These are phyloP conservation scores for Tapirus indicus DNA, from an alignment of 2,797 vertebrate species.

Conservation along the genomic window DNA sequence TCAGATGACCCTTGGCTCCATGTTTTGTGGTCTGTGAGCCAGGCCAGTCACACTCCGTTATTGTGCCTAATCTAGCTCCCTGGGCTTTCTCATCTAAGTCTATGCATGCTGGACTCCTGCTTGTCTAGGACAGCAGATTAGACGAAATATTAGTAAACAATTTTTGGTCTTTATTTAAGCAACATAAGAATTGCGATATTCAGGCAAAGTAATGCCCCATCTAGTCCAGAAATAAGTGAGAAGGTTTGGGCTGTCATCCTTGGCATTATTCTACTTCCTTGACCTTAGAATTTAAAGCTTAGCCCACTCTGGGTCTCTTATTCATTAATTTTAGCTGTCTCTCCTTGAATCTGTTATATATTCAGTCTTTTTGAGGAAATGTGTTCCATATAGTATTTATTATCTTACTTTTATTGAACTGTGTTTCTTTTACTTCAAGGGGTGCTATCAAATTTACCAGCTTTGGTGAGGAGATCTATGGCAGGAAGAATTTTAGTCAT, in stretches of 20 bases:
- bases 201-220: background rate
- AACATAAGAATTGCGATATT: background rate
- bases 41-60: background rate
- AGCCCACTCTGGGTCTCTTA: background rate
- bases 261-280: background rate
- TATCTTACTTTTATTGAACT: background rate
- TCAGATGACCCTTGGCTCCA: background rate
- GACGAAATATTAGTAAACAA: background rate
- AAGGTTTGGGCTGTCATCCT: background rate
- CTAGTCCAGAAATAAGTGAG: background rate
- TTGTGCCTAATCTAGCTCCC: background rate
- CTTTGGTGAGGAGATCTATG: background rate
- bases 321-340: background rate
- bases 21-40: background rate
- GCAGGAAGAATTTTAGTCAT: conserved; percentile 15
- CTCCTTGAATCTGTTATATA: background rate
- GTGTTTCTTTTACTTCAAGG: background rate
- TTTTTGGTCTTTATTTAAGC: background rate
- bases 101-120: background rate
- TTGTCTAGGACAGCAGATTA: background rate
- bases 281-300: conserved; percentile 12
- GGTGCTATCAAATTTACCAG: background rate
- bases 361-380: background rate
- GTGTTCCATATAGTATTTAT: background rate
- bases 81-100: background rate